Evolutionary conservation across 2,113 vertebrate species (phyloP).

Genomic region (Barnardius zonarius): DNA sequence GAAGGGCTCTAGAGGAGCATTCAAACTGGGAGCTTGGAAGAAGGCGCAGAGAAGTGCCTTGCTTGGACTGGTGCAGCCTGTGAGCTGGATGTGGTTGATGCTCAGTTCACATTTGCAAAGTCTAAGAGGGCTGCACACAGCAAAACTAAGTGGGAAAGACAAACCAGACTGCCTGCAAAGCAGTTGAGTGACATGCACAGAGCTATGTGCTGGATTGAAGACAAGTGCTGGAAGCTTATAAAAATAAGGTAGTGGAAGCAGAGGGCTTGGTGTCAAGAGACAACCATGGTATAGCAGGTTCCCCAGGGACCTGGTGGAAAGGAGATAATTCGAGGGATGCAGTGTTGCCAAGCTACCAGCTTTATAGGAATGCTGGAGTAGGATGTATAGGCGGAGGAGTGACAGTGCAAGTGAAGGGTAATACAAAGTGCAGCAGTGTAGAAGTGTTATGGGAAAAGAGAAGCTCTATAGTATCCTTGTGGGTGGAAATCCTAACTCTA

Average conservation of each 20-base stretch:
- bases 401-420: background rate
- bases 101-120: background rate
- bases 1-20: background rate
- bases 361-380: background rate
- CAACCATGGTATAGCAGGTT: background rate
- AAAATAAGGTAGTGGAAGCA: background rate
- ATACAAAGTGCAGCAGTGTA: background rate
- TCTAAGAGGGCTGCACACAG: background rate
- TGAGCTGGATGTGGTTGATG: background rate
- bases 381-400: constrained; percentile 20
- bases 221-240: background rate
- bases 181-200: background rate
- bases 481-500: constrained; percentile 23
- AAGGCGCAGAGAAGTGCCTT: background rate
- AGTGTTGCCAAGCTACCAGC: constrained; percentile 13
- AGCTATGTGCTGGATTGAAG: background rate
- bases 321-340: background rate
- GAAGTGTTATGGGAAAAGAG: background rate
- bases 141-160: background rate
- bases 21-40: background rate
- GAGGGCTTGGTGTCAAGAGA: background rate
- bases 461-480: background rate
- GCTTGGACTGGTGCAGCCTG: background rate
- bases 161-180: background rate
- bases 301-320: background rate